Evolutionary conservation across 2,888 invertebrate genomes (phyloP).

Genomic region (Taenaris catops): DNA sequence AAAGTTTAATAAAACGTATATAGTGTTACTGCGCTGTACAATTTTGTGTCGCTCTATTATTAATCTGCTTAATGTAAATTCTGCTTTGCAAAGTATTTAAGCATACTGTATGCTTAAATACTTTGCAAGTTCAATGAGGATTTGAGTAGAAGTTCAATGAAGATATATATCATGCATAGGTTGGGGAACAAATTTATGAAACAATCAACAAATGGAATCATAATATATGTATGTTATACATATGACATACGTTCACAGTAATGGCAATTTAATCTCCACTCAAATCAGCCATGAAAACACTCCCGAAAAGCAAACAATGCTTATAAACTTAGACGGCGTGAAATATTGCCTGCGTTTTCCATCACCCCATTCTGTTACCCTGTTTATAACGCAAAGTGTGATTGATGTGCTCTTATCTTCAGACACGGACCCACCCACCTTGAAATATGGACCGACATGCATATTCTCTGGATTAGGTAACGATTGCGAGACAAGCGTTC

Average conservation of each 20-base stretch:
- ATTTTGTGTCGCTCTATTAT: too few species aligned
- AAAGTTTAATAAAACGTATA: too few species aligned
- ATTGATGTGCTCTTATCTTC: slow-evolving; percentile 69
- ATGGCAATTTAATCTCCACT: slow-evolving; percentile 13
- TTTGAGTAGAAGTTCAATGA: too few species aligned
- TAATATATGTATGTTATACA: slow-evolving; percentile 1
- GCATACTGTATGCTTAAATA: too few species aligned
- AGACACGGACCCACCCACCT: slow-evolving; percentile 45
- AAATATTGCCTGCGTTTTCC: slow-evolving; percentile 37
- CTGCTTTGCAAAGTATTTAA: too few species aligned
- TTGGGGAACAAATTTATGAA: neutral
- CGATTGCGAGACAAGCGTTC: slow-evolving; percentile 14
- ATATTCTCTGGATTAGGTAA: slow-evolving; percentile 35
- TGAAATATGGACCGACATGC: slow-evolving; percentile 52
- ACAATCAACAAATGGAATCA: neutral
- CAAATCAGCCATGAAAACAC: slow-evolving; percentile 26
- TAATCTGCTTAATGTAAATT: too few species aligned
- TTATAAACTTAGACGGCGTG: slow-evolving; percentile 42
- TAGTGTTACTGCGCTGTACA: too few species aligned
- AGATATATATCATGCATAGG: too few species aligned
- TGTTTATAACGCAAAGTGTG: slow-evolving; percentile 65
- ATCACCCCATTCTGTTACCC: slow-evolving; percentile 19
- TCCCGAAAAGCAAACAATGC: slow-evolving; percentile 30
- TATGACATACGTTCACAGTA: slow-evolving; percentile 5
- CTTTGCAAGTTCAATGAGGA: too few species aligned